phyloP scores from a whole-genome alignment of 1,140 invertebrate species.

The Bicyclus anynana region DNA sequence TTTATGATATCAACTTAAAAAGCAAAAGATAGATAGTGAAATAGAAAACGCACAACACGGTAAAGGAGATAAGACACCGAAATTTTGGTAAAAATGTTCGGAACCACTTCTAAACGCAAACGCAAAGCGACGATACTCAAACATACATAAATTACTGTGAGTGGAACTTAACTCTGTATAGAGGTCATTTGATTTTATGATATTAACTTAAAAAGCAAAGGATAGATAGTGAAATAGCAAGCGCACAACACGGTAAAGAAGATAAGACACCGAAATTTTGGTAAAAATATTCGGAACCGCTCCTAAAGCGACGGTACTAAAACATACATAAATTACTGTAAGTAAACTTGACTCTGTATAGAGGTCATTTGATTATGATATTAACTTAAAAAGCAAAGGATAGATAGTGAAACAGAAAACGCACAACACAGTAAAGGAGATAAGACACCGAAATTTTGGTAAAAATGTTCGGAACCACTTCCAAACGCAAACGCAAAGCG shows the following conservation, averaged over 20 bases:
- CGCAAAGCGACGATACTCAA: slow-evolving; percentile 24
- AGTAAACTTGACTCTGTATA: no score
- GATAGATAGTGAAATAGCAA: no score
- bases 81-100: slow-evolving; percentile 28
- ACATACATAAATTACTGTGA: slow-evolving; percentile 62
- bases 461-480: slow-evolving; percentile 23
- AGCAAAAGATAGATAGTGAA: no score
- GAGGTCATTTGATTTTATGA: no score
- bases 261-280: slow-evolving; percentile 31
- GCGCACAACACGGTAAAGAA: slow-evolving; percentile 16
- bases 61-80: slow-evolving; percentile 27
- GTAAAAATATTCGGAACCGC: slow-evolving; percentile 24
- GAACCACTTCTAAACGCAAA: slow-evolving; percentile 18
- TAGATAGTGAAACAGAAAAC: no score
- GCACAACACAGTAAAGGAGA: slow-evolving; percentile 19
- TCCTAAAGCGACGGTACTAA: slow-evolving; percentile 23
- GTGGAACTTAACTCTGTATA: no score
- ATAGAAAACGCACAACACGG: no score
- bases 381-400: no score
- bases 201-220: no score
- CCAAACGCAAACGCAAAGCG: slow-evolving; percentile 16
- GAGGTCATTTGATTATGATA: no score
- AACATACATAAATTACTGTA: slow-evolving; percentile 60
- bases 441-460: slow-evolving; percentile 30
- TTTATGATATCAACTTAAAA: no score